Evolutionary conservation across 2,888 invertebrate genomes (phyloP).

Genomic region (Notodonta dromedarius): DNA sequence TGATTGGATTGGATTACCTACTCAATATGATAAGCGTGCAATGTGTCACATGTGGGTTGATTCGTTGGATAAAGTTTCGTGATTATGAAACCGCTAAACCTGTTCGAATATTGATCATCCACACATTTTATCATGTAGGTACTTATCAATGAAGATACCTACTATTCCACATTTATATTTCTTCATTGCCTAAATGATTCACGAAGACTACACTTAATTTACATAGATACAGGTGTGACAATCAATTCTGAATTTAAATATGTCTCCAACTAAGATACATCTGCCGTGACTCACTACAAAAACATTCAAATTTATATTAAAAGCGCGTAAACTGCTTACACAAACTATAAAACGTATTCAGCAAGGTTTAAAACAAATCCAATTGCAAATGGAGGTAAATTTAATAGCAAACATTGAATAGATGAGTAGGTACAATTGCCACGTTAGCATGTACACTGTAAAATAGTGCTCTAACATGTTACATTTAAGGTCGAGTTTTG

Average conservation of each 20-base stretch:
- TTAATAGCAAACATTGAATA: constrained; percentile 54
- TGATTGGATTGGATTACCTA: too few relatives aligned
- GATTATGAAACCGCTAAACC: not conserved
- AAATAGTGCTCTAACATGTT: constrained; percentile 42
- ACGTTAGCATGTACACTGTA: constrained; percentile 38
- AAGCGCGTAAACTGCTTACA: constrained; percentile 47
- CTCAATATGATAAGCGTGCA: too few relatives aligned
- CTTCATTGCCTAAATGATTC: constrained; percentile 25
- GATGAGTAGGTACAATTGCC: constrained; percentile 44
- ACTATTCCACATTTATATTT: not conserved
- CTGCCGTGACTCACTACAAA: constrained; percentile 39
- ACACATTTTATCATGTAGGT: not conserved
- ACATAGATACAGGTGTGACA: constrained; percentile 33
- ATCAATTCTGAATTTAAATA: constrained; percentile 35
- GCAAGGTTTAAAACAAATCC: constrained; percentile 59
- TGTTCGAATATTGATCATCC: not conserved
- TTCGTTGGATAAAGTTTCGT: too few relatives aligned
- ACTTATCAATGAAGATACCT: not conserved
- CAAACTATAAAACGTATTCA: constrained; percentile 50
- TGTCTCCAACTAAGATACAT: constrained; percentile 23
- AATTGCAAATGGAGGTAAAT: constrained; percentile 54
- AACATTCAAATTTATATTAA: constrained; percentile 47
- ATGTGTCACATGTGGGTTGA: too few relatives aligned
- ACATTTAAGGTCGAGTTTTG: constrained; percentile 52
- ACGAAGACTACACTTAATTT: constrained; percentile 15